Conservation (phyloP, 1,140 invertebrate species). For the Scaptomyza montana region DNA sequence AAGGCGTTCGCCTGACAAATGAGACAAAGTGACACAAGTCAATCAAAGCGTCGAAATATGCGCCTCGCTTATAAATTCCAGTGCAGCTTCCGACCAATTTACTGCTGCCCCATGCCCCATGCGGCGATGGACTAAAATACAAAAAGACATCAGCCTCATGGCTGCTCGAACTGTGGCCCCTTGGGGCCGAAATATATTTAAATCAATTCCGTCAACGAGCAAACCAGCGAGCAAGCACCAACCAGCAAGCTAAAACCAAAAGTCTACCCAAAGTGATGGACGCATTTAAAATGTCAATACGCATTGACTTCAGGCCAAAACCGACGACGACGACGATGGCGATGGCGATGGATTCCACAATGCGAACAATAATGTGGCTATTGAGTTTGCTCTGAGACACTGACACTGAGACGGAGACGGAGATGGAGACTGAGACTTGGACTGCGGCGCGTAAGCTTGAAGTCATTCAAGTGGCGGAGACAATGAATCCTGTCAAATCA, state of each 20-base stretch:
- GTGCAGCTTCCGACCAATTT: constrained; percentile 23
- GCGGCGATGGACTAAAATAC: constrained; percentile 28
- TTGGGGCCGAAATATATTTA: constrained; percentile 79
- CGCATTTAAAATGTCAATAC: constrained; percentile 83
- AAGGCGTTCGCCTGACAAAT: constrained; percentile 80
- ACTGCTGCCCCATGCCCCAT: constrained; percentile 24
- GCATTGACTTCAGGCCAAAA: constrained; percentile 62
- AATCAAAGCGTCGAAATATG: constrained; percentile 76
- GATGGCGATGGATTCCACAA: constrained; percentile 21
- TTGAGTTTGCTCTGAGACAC: constrained; percentile 7
- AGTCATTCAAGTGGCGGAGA: constrained; percentile 75
- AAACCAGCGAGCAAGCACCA: constrained; percentile 8
- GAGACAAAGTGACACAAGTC: constrained; percentile 83
- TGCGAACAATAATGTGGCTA: constrained; percentile 28
- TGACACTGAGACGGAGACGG: constrained; percentile 11
- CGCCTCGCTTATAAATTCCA: constrained; percentile 73
- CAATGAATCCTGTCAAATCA: constrained; percentile 81
- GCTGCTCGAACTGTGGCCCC: constrained; percentile 45
- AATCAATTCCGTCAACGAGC: constrained; percentile 78
- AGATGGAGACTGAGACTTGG: constrained; percentile 2
- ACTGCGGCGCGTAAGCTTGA: constrained; percentile 58
- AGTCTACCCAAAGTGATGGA: constrained; percentile 69
- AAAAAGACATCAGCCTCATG: neutral
- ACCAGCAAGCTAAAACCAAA: constrained; percentile 28
- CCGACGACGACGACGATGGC: neutral